Evolutionary conservation across 2,797 vertebrate species (phyloP), one percentile per base, ranked within the genome.

Genomic region (Borostomias antarcticus): DNA sequence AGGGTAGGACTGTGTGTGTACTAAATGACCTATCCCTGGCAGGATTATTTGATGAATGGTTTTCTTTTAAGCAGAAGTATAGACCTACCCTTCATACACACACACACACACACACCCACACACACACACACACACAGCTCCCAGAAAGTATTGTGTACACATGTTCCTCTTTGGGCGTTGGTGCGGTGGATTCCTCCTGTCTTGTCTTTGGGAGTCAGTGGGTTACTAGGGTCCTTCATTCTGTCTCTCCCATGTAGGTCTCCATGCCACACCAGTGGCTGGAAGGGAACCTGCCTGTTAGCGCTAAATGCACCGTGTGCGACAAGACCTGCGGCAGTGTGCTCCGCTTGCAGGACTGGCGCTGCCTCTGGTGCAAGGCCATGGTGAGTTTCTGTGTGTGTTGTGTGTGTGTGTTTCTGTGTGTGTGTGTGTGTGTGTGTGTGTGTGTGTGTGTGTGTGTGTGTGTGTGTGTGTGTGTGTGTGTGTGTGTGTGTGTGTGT

Each of bases 181-280:
- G n/a, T n/a, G n/a, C n/a, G n/a, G n/a, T n/a, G n/a, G n/a, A n/a
- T n/a, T n/a, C n/a, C n/a, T n/a, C n/a, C n/a, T n/a, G 15, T 5
- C 40, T 1, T 2, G 40, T 45, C 13, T 45, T 6, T 17, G 4
- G 15, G 13, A n/a, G 17, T n/a, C 40, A 43, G 15, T 2, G 2
- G 0, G 21, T 58, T 28, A 25, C 19, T 66, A 3, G 26, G 26
- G 26, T 23, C 48, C 32, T 7, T 30, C 15, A 32, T 19, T 40
- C 28, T 52, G n/a, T 21, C 28, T n/a, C n/a, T 56, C 29, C 1
- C 72, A 32, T 72, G 33, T 82, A 98, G 96, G 95, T 98, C 56
- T 95, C 94, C 0, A 98, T 99, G 96, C 96, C 96, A 6, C 97
- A 99, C 75, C 97, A 99, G 88, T 98, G 97, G 97, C 63, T 98